Evolutionary conservation across 2,797 vertebrate genomes (phyloP).

Genomic region (Denticeps clupeoides): DNA sequence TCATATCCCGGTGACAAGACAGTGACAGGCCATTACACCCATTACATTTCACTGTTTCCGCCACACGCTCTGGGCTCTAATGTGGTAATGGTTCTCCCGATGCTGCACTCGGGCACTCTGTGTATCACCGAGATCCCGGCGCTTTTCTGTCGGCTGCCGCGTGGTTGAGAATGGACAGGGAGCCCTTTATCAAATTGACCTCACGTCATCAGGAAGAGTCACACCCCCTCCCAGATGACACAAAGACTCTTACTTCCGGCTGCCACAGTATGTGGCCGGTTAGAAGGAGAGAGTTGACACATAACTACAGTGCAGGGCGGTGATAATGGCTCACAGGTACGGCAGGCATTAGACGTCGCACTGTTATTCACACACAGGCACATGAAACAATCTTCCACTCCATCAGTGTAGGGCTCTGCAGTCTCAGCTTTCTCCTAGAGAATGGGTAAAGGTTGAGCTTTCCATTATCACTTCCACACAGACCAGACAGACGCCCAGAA

Average conservation of each 20-base stretch:
- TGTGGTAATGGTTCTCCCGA: conserved; percentile 5
- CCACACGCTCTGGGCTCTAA: conserved; percentile 1
- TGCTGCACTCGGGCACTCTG: not conserved
- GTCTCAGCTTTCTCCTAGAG: no score
- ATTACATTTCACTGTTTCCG: not conserved
- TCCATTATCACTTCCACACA: no score
- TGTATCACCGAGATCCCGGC: not conserved
- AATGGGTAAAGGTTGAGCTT: no score
- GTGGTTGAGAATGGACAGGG: conserved; percentile 32
- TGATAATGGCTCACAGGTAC: no score
- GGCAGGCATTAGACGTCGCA: no score
- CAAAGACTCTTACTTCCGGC: conserved; percentile 14
- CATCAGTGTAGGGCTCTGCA: no score
- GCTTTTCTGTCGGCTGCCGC: conserved; percentile 23
- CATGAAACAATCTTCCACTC: no score
- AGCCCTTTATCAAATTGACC: conserved; percentile 51
- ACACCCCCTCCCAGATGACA: conserved; percentile 38
- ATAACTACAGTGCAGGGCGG: no score
- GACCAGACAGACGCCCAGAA: no score
- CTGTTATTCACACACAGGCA: no score
- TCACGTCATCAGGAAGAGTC: conserved; percentile 34
- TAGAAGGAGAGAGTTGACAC: no score
- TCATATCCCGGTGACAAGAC: conserved; percentile 15
- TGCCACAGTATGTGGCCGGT: no score
- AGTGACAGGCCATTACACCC: conserved; percentile 22